Base-by-base conservation (phyloP, 2,888 invertebrate species). In the Digitonthophagus gazella region DNA sequence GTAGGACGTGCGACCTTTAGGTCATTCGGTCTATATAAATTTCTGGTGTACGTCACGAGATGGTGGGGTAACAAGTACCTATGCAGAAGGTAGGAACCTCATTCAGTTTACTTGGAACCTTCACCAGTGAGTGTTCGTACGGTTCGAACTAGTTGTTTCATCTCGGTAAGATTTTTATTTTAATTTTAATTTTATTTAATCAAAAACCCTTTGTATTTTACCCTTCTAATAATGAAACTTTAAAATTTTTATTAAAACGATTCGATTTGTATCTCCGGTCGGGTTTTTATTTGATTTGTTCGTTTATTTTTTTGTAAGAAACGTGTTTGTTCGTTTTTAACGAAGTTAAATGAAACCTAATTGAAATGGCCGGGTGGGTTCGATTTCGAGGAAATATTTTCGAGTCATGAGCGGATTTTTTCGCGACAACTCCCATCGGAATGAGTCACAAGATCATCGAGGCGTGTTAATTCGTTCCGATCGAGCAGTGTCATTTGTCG, bases 31-130 rank as follows among this genome's bases (percentile, higher is more conserved):
- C 58, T 68, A 68, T 68, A 68, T 65, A 65, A 65, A 15, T 65
- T 68, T 44, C 65, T 65, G 15, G 65, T 58, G 58, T 68, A 68
- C 68, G 68, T 68, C 68, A 68, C 61, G 16, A 68, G 68, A 65
- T 68, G 68, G 68, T 65, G 68, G 65, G 20, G 54, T 58, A 65
- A 65, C 68, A 65, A 68, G 65, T 68, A 65, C 20, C 61, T 61
- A 18, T 20, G 61, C 20, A 18, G 19, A 19, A 61, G 61, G 61
- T 18, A 19, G 16, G 61, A 61, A 61, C 61, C 61, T 19, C 61
- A 61, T 61, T 61, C 61, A 61, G 61, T 61, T 61, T 61, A 19
- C 19, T 20, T 20, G 20, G 61, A 61, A 61, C 61, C 61, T 61
- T 61, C 19, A 19, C 18, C 61, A 61, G 61, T 61, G 61, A 44